phyloP scores from a whole-genome alignment of 2,797 vertebrate species.

The Rhadinocentrus ornatus region DNA sequence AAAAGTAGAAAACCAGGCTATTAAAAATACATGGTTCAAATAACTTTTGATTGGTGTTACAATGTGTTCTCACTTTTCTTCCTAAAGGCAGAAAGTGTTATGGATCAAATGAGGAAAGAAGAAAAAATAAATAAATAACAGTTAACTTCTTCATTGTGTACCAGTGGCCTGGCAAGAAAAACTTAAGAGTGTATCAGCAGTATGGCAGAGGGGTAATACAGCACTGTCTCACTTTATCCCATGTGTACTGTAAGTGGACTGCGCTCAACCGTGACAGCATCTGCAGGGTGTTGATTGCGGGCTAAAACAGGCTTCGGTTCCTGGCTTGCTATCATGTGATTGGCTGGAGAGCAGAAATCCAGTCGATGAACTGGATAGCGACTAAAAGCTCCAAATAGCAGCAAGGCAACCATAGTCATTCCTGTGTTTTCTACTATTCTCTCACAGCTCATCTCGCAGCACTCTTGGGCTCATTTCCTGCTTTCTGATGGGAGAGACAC shows the following conservation, averaged over 20 bases:
- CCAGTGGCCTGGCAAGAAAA: constrained; percentile 11
- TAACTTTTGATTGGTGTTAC: constrained; percentile 7
- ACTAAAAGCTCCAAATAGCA: constrained; percentile 77
- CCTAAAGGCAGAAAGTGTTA: constrained; percentile 17
- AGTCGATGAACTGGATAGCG: constrained; percentile 77
- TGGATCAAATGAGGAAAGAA: neutral
- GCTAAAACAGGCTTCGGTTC: constrained; percentile 75
- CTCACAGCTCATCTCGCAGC: constrained; percentile 31
- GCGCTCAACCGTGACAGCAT: constrained; percentile 65
- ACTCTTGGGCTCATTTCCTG: neutral
- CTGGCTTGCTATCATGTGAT: constrained; percentile 56
- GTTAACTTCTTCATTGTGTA: constrained; percentile 16
- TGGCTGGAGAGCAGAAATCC: constrained; percentile 65
- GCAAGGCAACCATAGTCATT: constrained; percentile 68
- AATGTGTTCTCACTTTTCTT: constrained; percentile 32
- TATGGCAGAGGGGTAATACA: constrained; percentile 24
- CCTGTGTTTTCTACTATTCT: constrained; percentile 31
- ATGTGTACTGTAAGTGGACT: constrained; percentile 53
- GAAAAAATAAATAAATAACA: constrained; percentile 3
- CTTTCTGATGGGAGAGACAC: neutral
- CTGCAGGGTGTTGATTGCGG: constrained; percentile 84
- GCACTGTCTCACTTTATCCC: constrained; percentile 23
- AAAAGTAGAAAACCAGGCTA: constrained; percentile 2
- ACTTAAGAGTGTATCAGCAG: constrained; percentile 13
- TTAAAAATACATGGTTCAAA: constrained; percentile 10